A percentile compares a stretch with the other conserved stretches of the same genome.
Evolutionary conservation across 2,888 invertebrate species (phyloP).

Genomic region (Calliphora vomitoria): DNA sequence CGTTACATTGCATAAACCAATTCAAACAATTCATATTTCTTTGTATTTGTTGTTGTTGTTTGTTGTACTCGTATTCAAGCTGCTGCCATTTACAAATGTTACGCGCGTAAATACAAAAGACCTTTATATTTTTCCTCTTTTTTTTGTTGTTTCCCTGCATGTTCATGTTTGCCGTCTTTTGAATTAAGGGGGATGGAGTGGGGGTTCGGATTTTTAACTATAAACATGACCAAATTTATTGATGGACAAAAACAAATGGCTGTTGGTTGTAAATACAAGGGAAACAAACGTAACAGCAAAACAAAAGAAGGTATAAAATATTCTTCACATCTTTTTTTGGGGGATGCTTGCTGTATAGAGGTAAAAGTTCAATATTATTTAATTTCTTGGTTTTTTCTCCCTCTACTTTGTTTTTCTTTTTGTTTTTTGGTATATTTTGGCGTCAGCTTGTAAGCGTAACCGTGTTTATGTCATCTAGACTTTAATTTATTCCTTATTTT

Average conservation of each 20-base stretch:
- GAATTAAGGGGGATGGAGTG: neutral
- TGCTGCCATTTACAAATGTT: constrained; percentile 74
- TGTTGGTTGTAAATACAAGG: constrained; percentile 39
- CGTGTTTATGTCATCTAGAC: constrained; percentile 71
- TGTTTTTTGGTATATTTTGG: constrained; percentile 57
- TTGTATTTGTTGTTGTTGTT: constrained; percentile 24
- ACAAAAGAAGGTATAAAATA: constrained; percentile 47
- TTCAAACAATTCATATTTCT: constrained; percentile 33
- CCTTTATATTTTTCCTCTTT: constrained; percentile 42
- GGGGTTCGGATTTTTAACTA: constrained; percentile 51
- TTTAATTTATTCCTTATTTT: constrained; percentile 63
- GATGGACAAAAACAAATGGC: constrained; percentile 65
- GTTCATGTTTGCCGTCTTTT: neutral
- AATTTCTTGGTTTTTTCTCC: constrained; percentile 57
- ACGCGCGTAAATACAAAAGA: constrained; percentile 65
- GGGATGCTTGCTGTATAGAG: neutral
- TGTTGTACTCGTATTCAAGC: constrained; percentile 50
- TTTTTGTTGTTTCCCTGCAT: constrained; percentile 32
- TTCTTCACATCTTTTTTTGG: constrained; percentile 30
- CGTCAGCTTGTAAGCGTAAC: constrained; percentile 74
- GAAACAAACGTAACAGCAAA: constrained; percentile 24
- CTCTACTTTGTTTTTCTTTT: constrained; percentile 21
- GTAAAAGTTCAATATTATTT: constrained; percentile 61
- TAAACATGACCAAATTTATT: constrained; percentile 71
- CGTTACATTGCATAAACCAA: constrained; percentile 48